Conservation (phyloP, 2,797 vertebrate species). For the Tangara arthus region DNA sequence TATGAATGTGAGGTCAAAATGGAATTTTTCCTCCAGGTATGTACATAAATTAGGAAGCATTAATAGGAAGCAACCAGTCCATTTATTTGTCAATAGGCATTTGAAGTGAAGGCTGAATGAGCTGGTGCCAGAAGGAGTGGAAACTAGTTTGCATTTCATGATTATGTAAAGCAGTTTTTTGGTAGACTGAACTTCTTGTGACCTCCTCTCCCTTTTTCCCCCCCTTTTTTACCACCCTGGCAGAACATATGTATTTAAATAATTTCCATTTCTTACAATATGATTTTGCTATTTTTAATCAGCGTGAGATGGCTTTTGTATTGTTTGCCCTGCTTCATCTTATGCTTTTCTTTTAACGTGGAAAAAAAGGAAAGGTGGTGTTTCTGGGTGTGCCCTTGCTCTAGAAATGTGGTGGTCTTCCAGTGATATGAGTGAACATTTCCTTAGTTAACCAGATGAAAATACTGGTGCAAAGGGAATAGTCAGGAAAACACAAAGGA, state of each 20-base stretch:
- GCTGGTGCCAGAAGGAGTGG: slow-evolving; percentile 55
- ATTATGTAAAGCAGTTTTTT: slow-evolving; percentile 58
- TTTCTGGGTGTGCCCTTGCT: not conserved
- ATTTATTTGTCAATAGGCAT: slow-evolving; percentile 73
- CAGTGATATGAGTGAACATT: not conserved
- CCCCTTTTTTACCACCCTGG: not conserved
- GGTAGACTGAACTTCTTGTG: slow-evolving; percentile 51
- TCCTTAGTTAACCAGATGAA: not conserved
- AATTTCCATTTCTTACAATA: slow-evolving; percentile 18
- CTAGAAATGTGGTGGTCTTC: not conserved
- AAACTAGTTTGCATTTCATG: slow-evolving; percentile 65
- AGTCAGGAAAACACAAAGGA: not conserved
- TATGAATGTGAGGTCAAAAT: slow-evolving; percentile 54
- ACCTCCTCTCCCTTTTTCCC: not conserved
- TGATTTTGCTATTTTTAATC: slow-evolving; percentile 7
- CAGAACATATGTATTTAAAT: not conserved
- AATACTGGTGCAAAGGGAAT: not conserved
- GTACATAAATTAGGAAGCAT: slow-evolving; percentile 62
- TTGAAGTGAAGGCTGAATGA: slow-evolving; percentile 51
- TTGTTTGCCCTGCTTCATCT: not conserved
- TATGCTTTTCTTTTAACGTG: not conserved
- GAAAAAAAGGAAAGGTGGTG: not conserved
- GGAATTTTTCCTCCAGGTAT: slow-evolving; percentile 68
- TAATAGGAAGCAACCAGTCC: slow-evolving; percentile 64
- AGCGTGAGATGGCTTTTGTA: not conserved